Evolutionary conservation across 1,140 invertebrate species (phyloP).

Genomic region (Lepidurus couesii): DNA sequence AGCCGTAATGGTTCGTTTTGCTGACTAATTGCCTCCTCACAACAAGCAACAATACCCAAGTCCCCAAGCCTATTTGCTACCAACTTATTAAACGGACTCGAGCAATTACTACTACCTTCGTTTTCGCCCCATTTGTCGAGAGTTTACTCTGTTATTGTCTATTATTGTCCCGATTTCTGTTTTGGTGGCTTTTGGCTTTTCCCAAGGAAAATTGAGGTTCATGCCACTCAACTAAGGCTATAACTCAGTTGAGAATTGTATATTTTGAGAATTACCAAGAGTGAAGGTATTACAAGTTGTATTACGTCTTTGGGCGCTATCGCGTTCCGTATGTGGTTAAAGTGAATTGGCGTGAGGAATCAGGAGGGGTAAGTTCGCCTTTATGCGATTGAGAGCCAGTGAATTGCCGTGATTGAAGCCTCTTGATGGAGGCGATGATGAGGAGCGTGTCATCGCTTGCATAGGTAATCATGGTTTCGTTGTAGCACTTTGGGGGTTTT

Average conservation of each 20-base stretch:
- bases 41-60: conserved; percentile 17
- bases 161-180: not conserved
- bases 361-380: not conserved
- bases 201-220: too few species aligned
- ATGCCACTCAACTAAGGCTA: too few species aligned
- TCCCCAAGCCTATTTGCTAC: conserved; percentile 10
- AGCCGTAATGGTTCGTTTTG: conserved; percentile 26
- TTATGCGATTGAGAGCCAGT: not conserved
- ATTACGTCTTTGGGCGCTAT: too few species aligned
- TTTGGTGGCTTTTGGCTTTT: not conserved
- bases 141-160: not conserved
- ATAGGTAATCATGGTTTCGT: conserved; percentile 19
- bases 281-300: too few species aligned
- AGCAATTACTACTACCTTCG: not conserved
- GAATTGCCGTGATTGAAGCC: conserved; percentile 15
- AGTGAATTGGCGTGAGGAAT: not conserved
- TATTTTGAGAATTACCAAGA: too few species aligned
- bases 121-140: not conserved
- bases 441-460: conserved; percentile 11
- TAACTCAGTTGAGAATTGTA: too few species aligned
- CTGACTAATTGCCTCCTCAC: conserved; percentile 25
- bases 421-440: not conserved
- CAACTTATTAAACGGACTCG: not conserved
- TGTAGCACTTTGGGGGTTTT: not conserved
- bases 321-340: not conserved